Conservation (phyloP, 1,140 invertebrate species). For the Carcinoscorpius rotundicauda region DNA sequence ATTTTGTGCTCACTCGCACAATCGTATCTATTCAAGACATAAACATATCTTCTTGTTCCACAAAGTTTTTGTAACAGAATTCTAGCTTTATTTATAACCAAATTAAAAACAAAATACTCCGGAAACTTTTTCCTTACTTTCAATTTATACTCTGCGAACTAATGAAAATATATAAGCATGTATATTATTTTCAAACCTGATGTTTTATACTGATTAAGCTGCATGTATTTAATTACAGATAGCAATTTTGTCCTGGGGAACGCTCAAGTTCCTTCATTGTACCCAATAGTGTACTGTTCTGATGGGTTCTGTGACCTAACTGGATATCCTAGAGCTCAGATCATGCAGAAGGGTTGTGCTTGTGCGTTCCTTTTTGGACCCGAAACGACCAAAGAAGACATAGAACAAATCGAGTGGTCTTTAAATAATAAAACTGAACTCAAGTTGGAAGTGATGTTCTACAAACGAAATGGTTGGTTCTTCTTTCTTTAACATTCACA, state of each 20-base stretch:
- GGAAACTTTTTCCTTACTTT: no score
- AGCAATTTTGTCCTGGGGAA: slow-evolving; percentile 97
- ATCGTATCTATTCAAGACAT: no score
- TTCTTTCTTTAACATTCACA: no score
- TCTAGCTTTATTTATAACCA: no score
- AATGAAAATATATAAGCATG: no score
- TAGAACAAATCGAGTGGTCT: slow-evolving; percentile 73
- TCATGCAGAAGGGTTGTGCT: slow-evolving; percentile 92
- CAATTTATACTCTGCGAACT: no score
- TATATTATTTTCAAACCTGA: no score
- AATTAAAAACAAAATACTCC: no score
- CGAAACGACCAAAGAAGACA: slow-evolving; percentile 79
- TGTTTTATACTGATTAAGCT: not conserved
- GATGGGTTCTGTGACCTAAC: slow-evolving; percentile 96
- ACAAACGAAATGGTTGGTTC: slow-evolving; percentile 77
- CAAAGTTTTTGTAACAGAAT: no score
- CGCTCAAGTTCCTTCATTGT: slow-evolving; percentile 70
- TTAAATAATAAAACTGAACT: slow-evolving; percentile 79
- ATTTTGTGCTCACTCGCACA: no score
- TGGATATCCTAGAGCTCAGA: slow-evolving; percentile 81
- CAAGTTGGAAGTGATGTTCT: slow-evolving; percentile 86
- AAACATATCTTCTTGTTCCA: no score
- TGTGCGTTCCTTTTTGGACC: slow-evolving; percentile 90
- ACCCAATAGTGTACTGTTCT: slow-evolving; percentile 94
- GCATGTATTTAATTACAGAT: slow-evolving; percentile 52